These are phyloP conservation scores for Fopius arisanus DNA, from an alignment of 1,140 invertebrate genomes.

Conservation along the genomic window DNA sequence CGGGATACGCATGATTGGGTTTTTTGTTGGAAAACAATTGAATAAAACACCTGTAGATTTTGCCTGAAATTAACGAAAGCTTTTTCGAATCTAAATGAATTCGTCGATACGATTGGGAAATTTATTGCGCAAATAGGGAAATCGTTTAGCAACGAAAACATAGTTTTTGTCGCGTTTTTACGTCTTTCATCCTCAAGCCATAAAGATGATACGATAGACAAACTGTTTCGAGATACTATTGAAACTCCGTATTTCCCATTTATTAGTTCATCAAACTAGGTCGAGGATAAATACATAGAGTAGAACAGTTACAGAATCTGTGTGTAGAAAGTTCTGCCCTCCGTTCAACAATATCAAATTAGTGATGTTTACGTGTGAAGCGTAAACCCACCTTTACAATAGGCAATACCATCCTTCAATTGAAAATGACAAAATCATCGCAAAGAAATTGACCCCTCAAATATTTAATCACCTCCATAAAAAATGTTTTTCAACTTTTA, in stretches of 20 bases:
- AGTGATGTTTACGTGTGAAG: not conserved
- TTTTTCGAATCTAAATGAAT: not conserved
- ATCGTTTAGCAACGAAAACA: not conserved
- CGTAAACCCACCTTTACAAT: too few species aligned
- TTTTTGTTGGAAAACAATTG: not conserved
- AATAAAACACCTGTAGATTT: not conserved
- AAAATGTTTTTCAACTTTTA: too few species aligned
- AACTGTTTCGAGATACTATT: not conserved
- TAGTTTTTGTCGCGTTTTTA: not conserved
- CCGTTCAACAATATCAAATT: not conserved
- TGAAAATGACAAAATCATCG: too few species aligned
- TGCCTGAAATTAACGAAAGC: not conserved
- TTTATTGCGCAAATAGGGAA: not conserved
- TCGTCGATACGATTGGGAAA: too few species aligned
- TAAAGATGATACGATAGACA: not conserved
- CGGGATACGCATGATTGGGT: not conserved
- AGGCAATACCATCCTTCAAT: too few species aligned
- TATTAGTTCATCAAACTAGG: conserved; percentile 1
- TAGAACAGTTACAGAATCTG: not conserved
- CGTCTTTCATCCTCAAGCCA: not conserved
- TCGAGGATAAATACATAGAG: not conserved
- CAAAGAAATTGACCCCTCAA: too few species aligned
- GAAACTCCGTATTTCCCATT: not conserved
- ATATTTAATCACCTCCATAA: not conserved
- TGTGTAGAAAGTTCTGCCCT: not conserved